phyloP scores from a whole-genome alignment of 2,888 invertebrate genomes.

The Thyatira batis region DNA sequence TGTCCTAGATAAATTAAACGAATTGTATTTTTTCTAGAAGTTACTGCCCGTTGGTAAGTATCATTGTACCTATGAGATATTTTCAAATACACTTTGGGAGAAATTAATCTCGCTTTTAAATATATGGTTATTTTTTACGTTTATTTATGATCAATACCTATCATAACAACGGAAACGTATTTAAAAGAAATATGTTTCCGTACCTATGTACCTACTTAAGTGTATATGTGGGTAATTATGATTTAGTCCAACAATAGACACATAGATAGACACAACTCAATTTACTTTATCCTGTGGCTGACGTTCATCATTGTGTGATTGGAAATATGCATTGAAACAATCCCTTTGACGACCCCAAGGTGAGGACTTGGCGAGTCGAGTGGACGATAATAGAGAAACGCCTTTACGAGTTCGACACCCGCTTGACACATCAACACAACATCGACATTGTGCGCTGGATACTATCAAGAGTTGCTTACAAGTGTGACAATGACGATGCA shows the following conservation, averaged over 20 bases:
- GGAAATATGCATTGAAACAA: constrained; percentile 38
- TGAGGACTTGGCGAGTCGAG: constrained; percentile 51
- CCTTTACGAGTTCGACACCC: constrained; percentile 74
- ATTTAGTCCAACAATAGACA: no score
- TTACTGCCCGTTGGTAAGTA: no score
- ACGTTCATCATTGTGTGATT: constrained; percentile 6
- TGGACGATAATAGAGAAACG: constrained; percentile 71
- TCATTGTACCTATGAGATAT: no score
- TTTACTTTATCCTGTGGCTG: background rate
- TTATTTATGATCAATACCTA: no score
- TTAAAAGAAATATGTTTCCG: no score
- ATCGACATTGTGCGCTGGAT: constrained; percentile 35
- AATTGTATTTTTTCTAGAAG: no score
- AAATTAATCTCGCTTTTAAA: no score
- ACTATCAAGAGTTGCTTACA: constrained; percentile 22
- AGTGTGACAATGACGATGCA: constrained; percentile 34
- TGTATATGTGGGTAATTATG: no score
- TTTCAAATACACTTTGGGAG: no score
- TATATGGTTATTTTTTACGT: no score
- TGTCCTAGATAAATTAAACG: background rate
- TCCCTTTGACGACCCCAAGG: constrained; percentile 46
- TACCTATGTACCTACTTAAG: no score
- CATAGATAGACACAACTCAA: background rate
- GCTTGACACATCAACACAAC: constrained; percentile 71
- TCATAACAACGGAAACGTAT: no score